Conservation (phyloP, 2,797 vertebrate genomes). For the Onychomys leucogaster region DNA sequence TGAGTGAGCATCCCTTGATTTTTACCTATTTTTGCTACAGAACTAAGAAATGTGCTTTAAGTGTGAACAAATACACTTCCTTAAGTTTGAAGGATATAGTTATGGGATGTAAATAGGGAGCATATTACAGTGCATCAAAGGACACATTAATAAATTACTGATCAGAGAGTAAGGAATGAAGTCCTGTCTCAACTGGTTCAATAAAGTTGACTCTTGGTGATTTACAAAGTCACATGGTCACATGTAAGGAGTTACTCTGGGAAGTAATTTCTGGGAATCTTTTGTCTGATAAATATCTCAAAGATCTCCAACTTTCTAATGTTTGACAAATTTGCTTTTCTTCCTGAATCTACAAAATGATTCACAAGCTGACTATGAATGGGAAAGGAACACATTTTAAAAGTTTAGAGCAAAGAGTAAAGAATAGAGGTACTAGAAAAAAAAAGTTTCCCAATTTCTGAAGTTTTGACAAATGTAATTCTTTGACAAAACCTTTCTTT, state of each 20-base stretch:
- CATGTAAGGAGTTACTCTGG: constrained; percentile 60
- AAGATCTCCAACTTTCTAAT: constrained; percentile 60
- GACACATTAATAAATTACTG: constrained; percentile 71
- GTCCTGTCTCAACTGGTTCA: constrained; percentile 10
- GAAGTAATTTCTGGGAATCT: constrained; percentile 68
- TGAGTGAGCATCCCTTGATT: constrained; percentile 82
- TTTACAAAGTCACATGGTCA: not conserved
- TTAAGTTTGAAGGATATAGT: constrained; percentile 78
- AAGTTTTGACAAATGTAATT: constrained; percentile 46
- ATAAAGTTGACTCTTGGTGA: constrained; percentile 72
- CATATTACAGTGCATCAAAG: constrained; percentile 64
- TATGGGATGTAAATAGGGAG: constrained; percentile 72
- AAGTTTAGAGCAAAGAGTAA: constrained; percentile 1
- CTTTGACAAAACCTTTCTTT: not conserved
- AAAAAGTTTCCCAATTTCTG: not conserved
- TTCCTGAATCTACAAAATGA: constrained; percentile 57
- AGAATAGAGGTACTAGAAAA: not conserved
- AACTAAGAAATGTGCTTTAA: constrained; percentile 77
- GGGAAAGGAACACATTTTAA: not conserved
- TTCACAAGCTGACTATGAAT: constrained; percentile 37
- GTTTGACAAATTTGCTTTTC: constrained; percentile 66
- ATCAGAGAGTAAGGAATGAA: constrained; percentile 69
- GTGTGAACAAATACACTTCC: constrained; percentile 81
- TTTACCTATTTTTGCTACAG: constrained; percentile 74
- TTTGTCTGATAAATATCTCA: constrained; percentile 56